These are phyloP conservation scores for Gisinianus flammeolus DNA, from an alignment of 2,888 invertebrate genomes.

Conservation along the genomic window DNA sequence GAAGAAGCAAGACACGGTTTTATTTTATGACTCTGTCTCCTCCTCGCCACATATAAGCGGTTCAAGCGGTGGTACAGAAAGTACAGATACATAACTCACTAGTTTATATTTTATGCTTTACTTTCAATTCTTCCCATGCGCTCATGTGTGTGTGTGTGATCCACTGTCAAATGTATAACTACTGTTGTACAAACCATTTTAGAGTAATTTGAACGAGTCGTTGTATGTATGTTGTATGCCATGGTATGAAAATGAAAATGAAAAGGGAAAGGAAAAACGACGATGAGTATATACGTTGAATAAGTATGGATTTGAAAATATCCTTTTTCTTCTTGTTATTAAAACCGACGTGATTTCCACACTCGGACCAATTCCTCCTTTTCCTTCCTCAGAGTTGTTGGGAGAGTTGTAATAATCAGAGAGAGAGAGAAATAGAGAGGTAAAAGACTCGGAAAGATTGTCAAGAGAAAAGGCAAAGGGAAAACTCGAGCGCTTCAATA, in stretches of 20 bases:
- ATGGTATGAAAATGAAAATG: not conserved
- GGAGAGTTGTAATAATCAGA: not conserved
- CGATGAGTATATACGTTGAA: no score
- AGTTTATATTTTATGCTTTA: no score
- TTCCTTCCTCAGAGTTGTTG: not conserved
- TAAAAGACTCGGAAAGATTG: not conserved
- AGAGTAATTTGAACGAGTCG: conserved; percentile 19
- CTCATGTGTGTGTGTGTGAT: no score
- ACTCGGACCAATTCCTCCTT: not conserved
- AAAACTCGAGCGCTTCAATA: not conserved
- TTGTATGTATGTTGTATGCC: conserved; percentile 1
- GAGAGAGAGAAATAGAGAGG: not conserved
- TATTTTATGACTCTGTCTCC: conserved; percentile 13
- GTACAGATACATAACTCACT: no score
- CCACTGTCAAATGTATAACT: no score
- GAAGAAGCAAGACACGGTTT: conserved; percentile 6
- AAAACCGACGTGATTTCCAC: conserved; percentile 8
- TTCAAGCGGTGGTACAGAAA: not conserved
- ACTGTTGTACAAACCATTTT: no score
- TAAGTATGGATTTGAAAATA: no score
- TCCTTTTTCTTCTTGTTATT: conserved; percentile 2
- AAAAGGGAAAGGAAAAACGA: no score
- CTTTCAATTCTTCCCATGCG: no score
- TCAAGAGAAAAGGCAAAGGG: not conserved
- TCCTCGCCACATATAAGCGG: not conserved